Conservation (phyloP, 2,113 vertebrate species). For the Gadus macrocephalus region DNA sequence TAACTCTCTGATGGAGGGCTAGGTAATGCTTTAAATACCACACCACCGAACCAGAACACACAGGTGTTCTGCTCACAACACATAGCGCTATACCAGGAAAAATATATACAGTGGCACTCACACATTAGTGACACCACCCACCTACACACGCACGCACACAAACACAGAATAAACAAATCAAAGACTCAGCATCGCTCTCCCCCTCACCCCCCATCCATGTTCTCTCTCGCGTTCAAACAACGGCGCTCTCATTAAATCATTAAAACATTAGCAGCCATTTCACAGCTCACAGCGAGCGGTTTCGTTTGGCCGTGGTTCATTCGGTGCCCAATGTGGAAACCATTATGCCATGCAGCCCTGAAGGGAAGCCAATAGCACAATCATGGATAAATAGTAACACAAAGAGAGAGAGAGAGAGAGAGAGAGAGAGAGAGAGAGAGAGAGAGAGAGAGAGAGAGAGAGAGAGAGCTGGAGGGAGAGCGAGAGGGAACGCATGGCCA, state of each 20-base stretch:
- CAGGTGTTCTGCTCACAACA: not conserved
- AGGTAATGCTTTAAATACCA: too few species aligned
- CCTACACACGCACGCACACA: not conserved
- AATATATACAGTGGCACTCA: not conserved
- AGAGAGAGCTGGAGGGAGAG: conserved; percentile 2
- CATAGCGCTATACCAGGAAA: not conserved
- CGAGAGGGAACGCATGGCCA: too few species aligned
- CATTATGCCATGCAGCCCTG: conserved; percentile 20
- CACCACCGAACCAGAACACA: too few species aligned
- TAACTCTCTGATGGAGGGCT: too few species aligned
- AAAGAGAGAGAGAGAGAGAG: conserved; percentile 11
- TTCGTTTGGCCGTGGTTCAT: conserved; percentile 33
- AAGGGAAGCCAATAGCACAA: conserved; percentile 5
- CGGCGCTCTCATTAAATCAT: conserved; percentile 66
- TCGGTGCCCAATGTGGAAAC: conserved; percentile 20
- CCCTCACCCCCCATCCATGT: conserved; percentile 21
- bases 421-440: conserved; percentile 17
- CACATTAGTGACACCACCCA: conserved; percentile 1
- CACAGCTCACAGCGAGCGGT: conserved; percentile 37
- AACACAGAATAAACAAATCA: conserved; percentile 5
- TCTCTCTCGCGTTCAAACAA: conserved; percentile 45
- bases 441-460: conserved; percentile 3
- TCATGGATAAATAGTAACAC: not conserved
- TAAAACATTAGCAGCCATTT: conserved; percentile 59
- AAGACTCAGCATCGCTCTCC: conserved; percentile 5